Evolutionary conservation across 2,797 vertebrate genomes (phyloP).

Genomic region (Okamejei kenojei): DNA sequence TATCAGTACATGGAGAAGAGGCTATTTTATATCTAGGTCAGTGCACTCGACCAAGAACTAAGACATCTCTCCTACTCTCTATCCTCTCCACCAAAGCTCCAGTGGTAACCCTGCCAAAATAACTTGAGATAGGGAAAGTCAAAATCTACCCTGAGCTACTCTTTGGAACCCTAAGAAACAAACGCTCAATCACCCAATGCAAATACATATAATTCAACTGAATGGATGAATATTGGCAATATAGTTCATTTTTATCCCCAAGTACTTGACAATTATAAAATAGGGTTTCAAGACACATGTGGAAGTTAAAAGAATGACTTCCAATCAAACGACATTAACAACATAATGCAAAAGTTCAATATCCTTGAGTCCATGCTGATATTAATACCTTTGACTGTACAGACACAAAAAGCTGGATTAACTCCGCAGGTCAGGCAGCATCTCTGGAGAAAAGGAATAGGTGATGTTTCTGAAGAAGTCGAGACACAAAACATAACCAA

Average conservation of each 20-base stretch:
- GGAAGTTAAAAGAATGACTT: neutral
- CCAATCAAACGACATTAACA: neutral
- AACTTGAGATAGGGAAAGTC: neutral
- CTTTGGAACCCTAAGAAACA: neutral
- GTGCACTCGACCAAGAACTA: no score
- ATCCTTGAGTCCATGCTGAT: neutral
- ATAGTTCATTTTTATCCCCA: no score
- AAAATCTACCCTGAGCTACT: neutral
- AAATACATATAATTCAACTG: neutral
- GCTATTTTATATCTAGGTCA: no score
- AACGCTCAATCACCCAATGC: neutral
- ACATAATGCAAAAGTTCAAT: neutral
- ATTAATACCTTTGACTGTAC: neutral
- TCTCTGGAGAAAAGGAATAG: no score
- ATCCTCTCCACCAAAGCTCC: no score
- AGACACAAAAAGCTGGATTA: no score
- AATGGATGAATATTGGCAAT: neutral
- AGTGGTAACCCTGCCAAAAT: no score
- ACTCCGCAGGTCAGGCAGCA: no score
- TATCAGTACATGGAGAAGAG: no score
- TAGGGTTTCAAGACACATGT: neutral
- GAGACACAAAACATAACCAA: no score
- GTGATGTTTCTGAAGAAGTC: no score
- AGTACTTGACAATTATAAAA: neutral
- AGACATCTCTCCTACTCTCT: no score